Evolutionary conservation across 2,113 vertebrate species (phyloP), one percentile per base, ranked within the genome.

Genomic region (Eclectus roratus): DNA sequence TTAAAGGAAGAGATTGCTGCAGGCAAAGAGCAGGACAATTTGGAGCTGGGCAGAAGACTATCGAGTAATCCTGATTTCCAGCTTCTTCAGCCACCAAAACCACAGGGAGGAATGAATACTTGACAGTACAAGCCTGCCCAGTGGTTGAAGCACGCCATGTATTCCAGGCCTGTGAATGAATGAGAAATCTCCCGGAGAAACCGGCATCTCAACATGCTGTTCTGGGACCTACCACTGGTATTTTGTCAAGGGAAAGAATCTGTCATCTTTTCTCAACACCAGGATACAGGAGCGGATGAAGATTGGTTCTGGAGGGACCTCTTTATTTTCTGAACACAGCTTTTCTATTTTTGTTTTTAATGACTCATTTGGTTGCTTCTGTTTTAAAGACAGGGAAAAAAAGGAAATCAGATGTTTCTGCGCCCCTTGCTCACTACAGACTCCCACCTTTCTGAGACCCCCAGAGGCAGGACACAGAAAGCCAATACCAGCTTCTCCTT

Each of bases 181-280:
- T 77, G 79, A 88, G 81, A 91, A 89, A 91, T 33, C 89, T 89
- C 87, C 53, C 14, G 6, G 60, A 84, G 80, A 79, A 95, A 41
- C 76, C 88, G 50, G 23, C 46, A 55, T 72, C 72, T 71, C 76
- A 28, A 17, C 71, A 39, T 10, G 74, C 52, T 90, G 43, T 78
- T 90, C 82, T 68, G 64, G 71, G 90, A 86, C 68, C 70, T n/a
- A 14, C 46, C 81, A 43, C 68, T 55, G 85, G 7, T 68, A 11
- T 44, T 61, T 35, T 39, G 37, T 73, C 68, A 71, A 47, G 28
- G 27, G 43, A 53, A 83, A 68, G 72, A 47, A 68, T 55, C 31
- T 13, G 25, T 73, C 78, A 72, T 61, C 58, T 52, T 70, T 66
- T 53, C 56, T 41, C 58, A 35, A 13, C 78, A 46, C 11, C 4